Evolutionary conservation across 2,888 invertebrate genomes (phyloP).

Genomic region (Aricia artaxerxes): DNA sequence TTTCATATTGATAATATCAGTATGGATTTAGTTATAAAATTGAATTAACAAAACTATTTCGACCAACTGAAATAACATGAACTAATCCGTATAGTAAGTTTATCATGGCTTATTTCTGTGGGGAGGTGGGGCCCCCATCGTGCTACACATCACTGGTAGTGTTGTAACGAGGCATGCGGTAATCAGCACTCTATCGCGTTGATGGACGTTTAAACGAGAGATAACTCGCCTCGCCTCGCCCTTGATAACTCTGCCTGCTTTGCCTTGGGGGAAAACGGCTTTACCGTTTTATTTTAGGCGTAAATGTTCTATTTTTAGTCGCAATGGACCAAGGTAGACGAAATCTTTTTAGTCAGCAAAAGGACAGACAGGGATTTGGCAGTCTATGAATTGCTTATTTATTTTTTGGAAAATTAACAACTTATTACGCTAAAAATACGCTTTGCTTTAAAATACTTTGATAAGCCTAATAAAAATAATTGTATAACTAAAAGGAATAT

Average conservation of each 20-base stretch:
- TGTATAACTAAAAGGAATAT: too few relatives aligned
- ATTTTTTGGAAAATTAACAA: too few relatives aligned
- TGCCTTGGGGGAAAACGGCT: background rate
- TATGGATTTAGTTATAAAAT: too few relatives aligned
- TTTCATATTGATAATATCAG: too few relatives aligned
- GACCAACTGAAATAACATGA: too few relatives aligned
- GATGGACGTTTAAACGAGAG: slow-evolving; percentile 12
- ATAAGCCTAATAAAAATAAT: too few relatives aligned
- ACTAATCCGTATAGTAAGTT: background rate
- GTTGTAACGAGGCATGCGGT: slow-evolving; percentile 10
- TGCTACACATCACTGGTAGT: background rate
- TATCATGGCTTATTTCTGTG: background rate
- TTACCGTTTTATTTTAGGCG: slow-evolving; percentile 7
- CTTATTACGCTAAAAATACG: too few relatives aligned
- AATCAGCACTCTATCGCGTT: slow-evolving; percentile 25
- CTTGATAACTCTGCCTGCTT: slow-evolving; percentile 25
- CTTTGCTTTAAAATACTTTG: too few relatives aligned
- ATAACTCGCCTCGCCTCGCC: slow-evolving; percentile 15
- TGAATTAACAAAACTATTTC: too few relatives aligned
- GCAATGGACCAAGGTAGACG: background rate
- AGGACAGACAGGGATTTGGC: too few relatives aligned
- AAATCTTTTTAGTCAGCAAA: too few relatives aligned
- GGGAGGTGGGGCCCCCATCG: background rate
- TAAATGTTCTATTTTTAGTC: slow-evolving; percentile 19
- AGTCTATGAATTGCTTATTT: too few relatives aligned